Percentiles rank a stretch among this genome's conserved stretches.
phyloP scores from a whole-genome alignment of 2,113 vertebrate species.

The Hypocryptadius cinnamomeus region DNA sequence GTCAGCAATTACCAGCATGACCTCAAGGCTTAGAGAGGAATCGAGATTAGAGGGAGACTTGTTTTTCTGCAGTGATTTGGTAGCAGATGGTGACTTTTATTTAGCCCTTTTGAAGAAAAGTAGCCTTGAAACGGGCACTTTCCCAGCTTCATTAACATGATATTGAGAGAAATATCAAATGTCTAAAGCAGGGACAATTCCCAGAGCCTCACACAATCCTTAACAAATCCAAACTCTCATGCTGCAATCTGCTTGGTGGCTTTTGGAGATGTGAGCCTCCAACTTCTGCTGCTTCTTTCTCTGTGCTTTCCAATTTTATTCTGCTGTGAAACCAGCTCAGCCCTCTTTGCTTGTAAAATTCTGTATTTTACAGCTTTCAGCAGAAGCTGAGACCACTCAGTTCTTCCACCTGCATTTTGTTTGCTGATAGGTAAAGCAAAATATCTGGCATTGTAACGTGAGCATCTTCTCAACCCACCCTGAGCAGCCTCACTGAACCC shows the following conservation, averaged over 20 bases:
- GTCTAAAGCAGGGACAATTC: background rate
- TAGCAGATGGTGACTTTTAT: slow-evolving; percentile 40
- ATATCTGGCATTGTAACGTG: accelerated
- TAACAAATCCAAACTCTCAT: background rate
- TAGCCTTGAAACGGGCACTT: background rate
- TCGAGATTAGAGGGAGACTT: background rate
- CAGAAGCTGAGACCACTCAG: background rate
- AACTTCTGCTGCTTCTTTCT: background rate
- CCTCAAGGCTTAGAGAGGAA: background rate
- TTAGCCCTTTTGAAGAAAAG: slow-evolving; percentile 33
- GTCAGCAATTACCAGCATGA: background rate
- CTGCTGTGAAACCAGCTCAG: background rate
- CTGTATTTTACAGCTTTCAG: background rate
- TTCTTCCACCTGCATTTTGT: background rate
- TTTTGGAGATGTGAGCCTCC: background rate
- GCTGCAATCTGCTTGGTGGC: background rate
- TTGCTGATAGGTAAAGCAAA: background rate
- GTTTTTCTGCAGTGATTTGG: slow-evolving; percentile 3
- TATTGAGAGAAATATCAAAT: background rate
- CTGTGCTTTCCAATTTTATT: background rate
- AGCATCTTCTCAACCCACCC: background rate
- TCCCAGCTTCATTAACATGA: background rate
- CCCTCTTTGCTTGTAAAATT: background rate
- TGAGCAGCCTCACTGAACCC: background rate
- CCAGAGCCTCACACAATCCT: background rate